A percentile compares a stretch with the other conserved stretches of the same genome.
These are phyloP conservation scores for Vidua chalybeata DNA, from an alignment of 2,113 vertebrate genomes.

Conservation along the genomic window DNA sequence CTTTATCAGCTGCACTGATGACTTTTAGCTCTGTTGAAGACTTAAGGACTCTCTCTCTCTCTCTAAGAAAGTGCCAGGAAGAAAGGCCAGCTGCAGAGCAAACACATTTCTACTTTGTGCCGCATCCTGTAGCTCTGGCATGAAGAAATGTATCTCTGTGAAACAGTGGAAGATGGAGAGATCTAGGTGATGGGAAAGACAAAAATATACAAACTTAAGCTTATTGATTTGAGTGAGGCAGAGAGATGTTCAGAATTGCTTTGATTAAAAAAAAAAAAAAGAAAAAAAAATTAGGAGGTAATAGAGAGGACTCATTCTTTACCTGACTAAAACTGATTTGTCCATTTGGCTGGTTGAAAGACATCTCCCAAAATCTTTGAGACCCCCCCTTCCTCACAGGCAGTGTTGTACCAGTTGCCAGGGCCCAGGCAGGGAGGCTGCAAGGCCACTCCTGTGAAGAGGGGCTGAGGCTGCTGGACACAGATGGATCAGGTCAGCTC, in stretches of 20 bases:
- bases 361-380: background rate
- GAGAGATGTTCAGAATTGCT: background rate
- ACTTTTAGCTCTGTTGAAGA: background rate
- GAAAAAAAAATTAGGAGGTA: background rate
- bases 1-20: background rate
- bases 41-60: background rate
- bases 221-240: background rate
- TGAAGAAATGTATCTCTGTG: background rate
- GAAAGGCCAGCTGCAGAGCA: background rate
- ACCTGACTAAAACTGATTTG: background rate
- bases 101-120: background rate
- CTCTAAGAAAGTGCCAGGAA: background rate
- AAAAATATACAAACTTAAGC: background rate
- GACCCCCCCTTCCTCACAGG: background rate
- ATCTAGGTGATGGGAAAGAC: background rate
- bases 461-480: accelerated
- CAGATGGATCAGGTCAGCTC: background rate
- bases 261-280: background rate
- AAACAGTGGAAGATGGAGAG: background rate
- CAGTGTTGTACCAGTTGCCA: too few species aligned
- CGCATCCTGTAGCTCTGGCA: background rate
- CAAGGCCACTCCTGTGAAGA: background rate
- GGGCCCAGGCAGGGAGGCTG: background rate
- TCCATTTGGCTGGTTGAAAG: background rate
- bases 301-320: background rate